phyloP scores from a whole-genome alignment of 2,113 vertebrate genomes.

The Notothenia coriiceps region DNA sequence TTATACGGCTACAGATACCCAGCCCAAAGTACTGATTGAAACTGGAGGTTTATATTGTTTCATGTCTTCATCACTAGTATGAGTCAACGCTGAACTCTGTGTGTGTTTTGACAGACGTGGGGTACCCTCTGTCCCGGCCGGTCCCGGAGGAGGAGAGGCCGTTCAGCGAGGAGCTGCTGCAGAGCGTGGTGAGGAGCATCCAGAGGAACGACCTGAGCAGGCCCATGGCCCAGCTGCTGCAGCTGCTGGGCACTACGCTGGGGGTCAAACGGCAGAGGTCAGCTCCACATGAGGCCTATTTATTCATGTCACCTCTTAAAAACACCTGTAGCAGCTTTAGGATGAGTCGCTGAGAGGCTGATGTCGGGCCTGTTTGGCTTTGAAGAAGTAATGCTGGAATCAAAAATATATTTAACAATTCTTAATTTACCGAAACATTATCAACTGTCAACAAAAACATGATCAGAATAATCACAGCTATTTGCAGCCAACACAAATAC shows the following conservation, averaged over 20 bases:
- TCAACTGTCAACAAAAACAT: no score
- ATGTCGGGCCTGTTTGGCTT: no score
- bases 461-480: no score
- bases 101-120: conserved; percentile 84
- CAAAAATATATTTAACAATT: no score
- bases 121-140: conserved; percentile 88
- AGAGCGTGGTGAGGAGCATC: conserved; percentile 93
- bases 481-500: no score
- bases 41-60: neutral
- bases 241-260: conserved; percentile 88
- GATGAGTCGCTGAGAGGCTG: no score
- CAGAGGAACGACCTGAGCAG: conserved; percentile 96
- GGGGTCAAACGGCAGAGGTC: conserved; percentile 93
- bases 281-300: conserved; percentile 11
- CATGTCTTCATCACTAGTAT: neutral
- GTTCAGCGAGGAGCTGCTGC: conserved; percentile 92
- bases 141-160: conserved; percentile 88
- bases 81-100: conserved; percentile 11
- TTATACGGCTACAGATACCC: conserved; percentile 14
- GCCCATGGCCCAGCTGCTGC: conserved; percentile 94
- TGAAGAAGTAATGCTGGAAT: no score
- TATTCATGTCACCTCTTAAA: neutral
- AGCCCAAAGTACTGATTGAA: conserved; percentile 25
- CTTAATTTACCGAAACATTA: no score
- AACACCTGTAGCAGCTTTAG: neutral